Evolutionary conservation across 2,797 vertebrate species (phyloP).

Genomic region (Anableps anableps): DNA sequence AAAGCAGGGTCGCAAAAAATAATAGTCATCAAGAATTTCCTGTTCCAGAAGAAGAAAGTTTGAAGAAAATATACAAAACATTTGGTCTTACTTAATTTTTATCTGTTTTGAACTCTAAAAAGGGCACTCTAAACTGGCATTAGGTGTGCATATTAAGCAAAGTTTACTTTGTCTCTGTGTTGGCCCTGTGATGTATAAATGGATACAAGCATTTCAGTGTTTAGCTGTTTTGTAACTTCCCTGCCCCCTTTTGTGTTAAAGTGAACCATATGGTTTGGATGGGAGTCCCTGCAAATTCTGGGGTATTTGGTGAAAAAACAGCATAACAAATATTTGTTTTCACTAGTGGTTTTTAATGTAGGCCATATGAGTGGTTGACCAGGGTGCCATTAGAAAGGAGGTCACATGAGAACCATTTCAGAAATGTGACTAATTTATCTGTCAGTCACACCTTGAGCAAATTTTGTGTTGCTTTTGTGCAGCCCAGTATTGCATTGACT

Average conservation of each 20-base stretch:
- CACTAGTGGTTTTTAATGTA: not conserved
- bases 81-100: not conserved
- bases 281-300: not conserved
- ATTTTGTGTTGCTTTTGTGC: not conserved
- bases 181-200: not conserved
- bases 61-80: not conserved
- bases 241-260: not conserved
- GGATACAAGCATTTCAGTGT: not conserved
- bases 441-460: too few relatives aligned
- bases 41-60: not conserved
- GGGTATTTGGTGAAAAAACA: not conserved
- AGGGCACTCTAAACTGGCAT: not conserved
- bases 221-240: not conserved
- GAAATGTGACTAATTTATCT: too few relatives aligned
- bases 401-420: too few relatives aligned
- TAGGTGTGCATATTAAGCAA: not conserved
- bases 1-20: not conserved
- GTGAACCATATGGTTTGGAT: not conserved
- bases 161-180: not conserved
- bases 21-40: conserved; percentile 2
- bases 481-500: not conserved
- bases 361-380: not conserved
- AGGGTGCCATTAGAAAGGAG: too few relatives aligned
- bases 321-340: not conserved
- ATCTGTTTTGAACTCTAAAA: not conserved